Evolutionary conservation across 2,888 invertebrate species (phyloP).

Genomic region (Hemithea aestivaria): DNA sequence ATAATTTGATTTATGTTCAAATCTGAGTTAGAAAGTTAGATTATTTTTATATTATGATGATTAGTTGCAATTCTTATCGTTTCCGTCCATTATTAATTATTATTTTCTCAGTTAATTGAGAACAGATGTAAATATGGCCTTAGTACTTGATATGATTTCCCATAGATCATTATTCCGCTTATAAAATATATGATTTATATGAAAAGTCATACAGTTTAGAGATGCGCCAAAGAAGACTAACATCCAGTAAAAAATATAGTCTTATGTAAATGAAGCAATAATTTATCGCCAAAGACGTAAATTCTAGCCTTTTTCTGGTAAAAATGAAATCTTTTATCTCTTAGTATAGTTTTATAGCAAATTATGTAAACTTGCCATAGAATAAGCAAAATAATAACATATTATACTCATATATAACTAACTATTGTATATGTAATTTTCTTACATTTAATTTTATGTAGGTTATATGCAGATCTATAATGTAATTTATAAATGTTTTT

Average conservation of each 20-base stretch:
- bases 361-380: too few relatives aligned
- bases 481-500: constrained; percentile 3
- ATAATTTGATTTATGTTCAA: constrained; percentile 57
- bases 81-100: constrained; percentile 69
- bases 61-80: constrained; percentile 67
- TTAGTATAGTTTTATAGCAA: too few relatives aligned
- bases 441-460: constrained; percentile 1
- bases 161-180: constrained; percentile 18
- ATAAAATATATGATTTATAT: constrained; percentile 42
- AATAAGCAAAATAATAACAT: constrained; percentile 2
- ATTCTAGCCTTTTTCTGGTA: constrained; percentile 46
- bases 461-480: too few relatives aligned
- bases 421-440: too few relatives aligned
- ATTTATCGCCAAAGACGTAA: constrained; percentile 59
- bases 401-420: not conserved
- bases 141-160: constrained; percentile 32
- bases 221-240: constrained; percentile 67
- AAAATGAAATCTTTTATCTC: constrained; percentile 1
- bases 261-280: constrained; percentile 51
- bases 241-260: constrained; percentile 33
- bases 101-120: constrained; percentile 45
- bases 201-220: constrained; percentile 75
- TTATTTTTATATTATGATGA: constrained; percentile 29
- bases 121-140: constrained; percentile 44
- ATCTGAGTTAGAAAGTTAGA: constrained; percentile 42